Evolutionary conservation across 2,113 vertebrate species (phyloP).

Genomic region (Lophochroa leadbeateri): DNA sequence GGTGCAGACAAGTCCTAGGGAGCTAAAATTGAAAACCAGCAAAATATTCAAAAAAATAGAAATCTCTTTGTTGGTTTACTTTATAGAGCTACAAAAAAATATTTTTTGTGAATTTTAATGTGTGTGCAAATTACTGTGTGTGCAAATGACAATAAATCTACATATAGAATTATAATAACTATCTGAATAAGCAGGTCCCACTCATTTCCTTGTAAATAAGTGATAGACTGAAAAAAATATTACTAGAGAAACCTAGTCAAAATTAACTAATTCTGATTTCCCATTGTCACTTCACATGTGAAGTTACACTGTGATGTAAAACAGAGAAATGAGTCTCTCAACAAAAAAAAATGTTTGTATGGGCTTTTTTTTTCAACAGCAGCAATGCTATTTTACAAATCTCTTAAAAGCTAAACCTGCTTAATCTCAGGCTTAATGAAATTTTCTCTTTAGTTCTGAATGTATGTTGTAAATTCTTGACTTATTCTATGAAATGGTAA

Average conservation of each 20-base stretch:
- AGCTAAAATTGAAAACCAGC: neutral
- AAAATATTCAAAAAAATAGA: neutral
- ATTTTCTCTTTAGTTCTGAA: neutral
- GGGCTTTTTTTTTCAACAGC: neutral
- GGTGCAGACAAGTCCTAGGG: neutral
- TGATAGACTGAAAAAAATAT: neutral
- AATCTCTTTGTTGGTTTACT: neutral
- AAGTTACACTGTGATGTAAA: neutral
- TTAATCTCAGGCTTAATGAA: neutral
- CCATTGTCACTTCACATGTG: neutral
- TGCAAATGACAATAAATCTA: neutral
- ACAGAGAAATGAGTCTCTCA: neutral
- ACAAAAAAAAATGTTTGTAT: neutral
- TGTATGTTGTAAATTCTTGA: neutral
- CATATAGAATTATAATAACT: neutral
- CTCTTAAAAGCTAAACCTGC: neutral
- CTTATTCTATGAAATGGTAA: neutral
- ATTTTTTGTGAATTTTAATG: neutral
- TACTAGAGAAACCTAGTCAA: neutral
- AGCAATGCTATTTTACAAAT: neutral
- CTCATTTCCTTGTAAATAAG: neutral
- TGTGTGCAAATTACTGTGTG: neutral
- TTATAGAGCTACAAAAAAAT: neutral
- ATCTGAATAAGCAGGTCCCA: neutral
- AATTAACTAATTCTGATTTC: neutral